A percentile compares a stretch with the other conserved stretches of the same genome.
Evolutionary conservation across 2,113 vertebrate species (phyloP).

Genomic region (Protobothrops mucrosquamatus): DNA sequence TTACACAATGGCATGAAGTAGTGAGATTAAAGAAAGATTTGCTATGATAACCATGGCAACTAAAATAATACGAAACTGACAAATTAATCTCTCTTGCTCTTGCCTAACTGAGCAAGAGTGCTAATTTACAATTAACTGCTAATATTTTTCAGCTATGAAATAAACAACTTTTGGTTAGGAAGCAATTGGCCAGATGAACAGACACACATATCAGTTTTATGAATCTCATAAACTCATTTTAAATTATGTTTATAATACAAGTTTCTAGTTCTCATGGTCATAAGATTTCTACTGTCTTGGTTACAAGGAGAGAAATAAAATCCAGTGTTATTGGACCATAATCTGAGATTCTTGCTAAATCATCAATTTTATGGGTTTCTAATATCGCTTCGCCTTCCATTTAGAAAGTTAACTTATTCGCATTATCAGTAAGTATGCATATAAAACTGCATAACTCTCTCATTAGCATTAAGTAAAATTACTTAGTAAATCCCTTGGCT

Average conservation of each 20-base stretch:
- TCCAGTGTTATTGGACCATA: neutral
- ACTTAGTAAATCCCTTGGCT: constrained; percentile 15
- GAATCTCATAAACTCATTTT: neutral
- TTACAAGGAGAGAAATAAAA: neutral
- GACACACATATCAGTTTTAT: neutral
- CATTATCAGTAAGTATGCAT: neutral
- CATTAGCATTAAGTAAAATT: constrained; percentile 12
- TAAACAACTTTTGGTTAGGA: neutral
- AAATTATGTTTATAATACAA: neutral
- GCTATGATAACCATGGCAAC: neutral
- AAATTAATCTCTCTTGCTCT: neutral
- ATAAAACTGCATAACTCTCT: constrained; percentile 14
- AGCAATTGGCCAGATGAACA: neutral
- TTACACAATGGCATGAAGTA: neutral
- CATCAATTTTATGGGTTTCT: neutral
- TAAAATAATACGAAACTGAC: neutral
- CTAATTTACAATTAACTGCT: neutral
- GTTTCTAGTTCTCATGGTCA: neutral
- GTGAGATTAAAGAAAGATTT: neutral
- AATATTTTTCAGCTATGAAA: neutral
- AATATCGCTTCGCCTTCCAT: neutral
- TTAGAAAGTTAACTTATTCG: constrained; percentile 17
- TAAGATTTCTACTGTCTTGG: neutral
- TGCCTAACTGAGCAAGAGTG: neutral
- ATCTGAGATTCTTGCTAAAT: neutral